Evolutionary conservation across 2,113 vertebrate genomes (phyloP).

Genomic region (Guaruba guarouba): DNA sequence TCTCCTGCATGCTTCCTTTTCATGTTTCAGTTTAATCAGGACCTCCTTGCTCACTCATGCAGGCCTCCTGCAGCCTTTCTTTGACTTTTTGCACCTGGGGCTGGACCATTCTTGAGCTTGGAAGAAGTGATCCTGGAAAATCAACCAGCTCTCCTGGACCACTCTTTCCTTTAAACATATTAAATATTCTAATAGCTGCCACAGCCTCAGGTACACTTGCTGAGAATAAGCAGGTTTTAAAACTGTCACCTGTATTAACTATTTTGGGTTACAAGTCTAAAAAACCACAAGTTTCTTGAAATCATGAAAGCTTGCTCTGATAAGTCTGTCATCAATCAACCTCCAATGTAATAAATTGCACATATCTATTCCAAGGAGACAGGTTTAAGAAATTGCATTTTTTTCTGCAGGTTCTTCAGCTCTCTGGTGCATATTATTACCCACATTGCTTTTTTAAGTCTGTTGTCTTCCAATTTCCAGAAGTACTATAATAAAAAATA

Average conservation of each 20-base stretch:
- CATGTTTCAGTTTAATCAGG: not conserved
- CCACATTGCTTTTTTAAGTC: not conserved
- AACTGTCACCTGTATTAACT: fast-evolving
- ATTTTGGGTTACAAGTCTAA: not conserved
- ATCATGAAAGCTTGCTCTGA: not conserved
- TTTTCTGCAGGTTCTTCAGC: not conserved
- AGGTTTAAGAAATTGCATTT: not conserved
- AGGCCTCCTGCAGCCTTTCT: not conserved
- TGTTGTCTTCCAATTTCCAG: not conserved
- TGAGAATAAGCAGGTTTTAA: not conserved
- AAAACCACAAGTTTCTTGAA: not conserved
- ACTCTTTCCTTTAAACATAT: not conserved
- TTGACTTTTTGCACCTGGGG: not conserved
- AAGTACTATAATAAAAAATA: not conserved
- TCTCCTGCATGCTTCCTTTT: not conserved
- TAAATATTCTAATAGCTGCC: not conserved
- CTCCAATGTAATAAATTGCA: not conserved
- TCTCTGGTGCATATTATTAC: not conserved
- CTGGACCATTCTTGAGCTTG: not conserved
- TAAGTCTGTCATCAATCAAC: not conserved
- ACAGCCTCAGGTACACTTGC: not conserved
- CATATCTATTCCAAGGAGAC: not conserved
- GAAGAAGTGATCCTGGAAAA: not conserved
- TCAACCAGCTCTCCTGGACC: not conserved
- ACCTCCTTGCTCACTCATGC: not conserved